Conservation (phyloP, 2,113 vertebrate genomes). For the Gopherus flavomarginatus region DNA sequence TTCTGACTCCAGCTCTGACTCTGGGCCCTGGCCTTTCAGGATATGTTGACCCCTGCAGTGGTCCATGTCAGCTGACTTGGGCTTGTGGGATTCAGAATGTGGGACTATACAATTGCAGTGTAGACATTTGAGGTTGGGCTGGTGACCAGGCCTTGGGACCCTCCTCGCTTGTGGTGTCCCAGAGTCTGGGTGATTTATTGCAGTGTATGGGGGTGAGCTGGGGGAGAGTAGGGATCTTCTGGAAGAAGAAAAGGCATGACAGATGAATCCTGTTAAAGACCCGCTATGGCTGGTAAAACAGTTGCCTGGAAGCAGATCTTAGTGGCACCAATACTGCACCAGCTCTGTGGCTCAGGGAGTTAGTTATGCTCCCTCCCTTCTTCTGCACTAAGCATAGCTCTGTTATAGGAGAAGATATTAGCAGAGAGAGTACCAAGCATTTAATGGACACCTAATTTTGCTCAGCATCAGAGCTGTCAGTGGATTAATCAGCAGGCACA, state of each 20-base stretch:
- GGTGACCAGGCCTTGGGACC: too few relatives aligned
- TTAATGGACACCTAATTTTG: not conserved
- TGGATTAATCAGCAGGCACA: not conserved
- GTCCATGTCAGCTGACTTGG: too few relatives aligned
- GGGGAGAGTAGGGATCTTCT: not conserved
- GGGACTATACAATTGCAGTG: too few relatives aligned
- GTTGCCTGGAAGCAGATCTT: not conserved
- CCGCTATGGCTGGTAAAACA: rapidly evolving
- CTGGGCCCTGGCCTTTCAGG: too few relatives aligned
- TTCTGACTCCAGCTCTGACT: too few relatives aligned
- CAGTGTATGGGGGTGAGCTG: too few relatives aligned
- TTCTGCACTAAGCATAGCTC: not conserved
- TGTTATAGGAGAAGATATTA: not conserved
- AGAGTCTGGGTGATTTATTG: too few relatives aligned
- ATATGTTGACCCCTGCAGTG: too few relatives aligned
- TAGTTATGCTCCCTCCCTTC: not conserved
- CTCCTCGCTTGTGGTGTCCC: too few relatives aligned
- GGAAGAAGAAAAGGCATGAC: not conserved
- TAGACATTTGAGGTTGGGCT: too few relatives aligned
- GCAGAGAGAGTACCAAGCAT: not conserved
- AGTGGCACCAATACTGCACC: not conserved
- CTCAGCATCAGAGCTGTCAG: not conserved
- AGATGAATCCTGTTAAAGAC: not conserved
- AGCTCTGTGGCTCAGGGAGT: not conserved
- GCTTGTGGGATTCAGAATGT: too few relatives aligned